Base-by-base conservation (phyloP, 1,140 invertebrate species). In the Leptopilina clavipes region DNA sequence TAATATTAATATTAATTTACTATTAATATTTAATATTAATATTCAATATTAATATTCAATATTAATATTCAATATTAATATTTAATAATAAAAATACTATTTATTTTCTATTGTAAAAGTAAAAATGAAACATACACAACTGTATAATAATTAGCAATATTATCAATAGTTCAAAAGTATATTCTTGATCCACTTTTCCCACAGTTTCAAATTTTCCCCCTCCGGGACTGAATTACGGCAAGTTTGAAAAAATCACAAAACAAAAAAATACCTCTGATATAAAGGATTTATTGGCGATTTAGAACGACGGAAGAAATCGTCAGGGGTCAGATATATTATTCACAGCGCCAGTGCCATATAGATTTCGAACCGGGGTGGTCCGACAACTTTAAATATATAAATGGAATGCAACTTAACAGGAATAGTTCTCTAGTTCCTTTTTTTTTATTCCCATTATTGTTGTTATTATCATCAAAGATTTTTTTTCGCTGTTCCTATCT, bases 391-490 rank as follows among this genome's bases (percentile, higher is more conserved):
- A 80, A 84, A 86, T 84, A n/a, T n/a, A n/a, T n/a, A 84, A 84
- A 83, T 86, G 87, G 88, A 90, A 90, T 90, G 87, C 85, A 85
- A 87, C 84, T 82, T 87, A 89, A 90, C 87, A 90, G 87, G 85
- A 89, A 90, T 89, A 86, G 83, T 86, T 83, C 81, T 85, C 83
- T 87, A 85, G 83, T 85, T 83, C 83, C 81, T 44, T 83, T 84
- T 80, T 86, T 88, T 86, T 87, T 86, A 88, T 87, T 81, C 78
- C 85, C 78, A 82, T 86, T 82, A 88, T 87, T 86, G 44, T 86
- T 83, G 75, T 77, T 72, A 76, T 84, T 79, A 82, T 85, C 78
- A 82, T 82, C 19, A 76, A 79, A 40, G 76, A 85, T 84, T 87
- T 86, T 84, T 87, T 86, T 87, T 74, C 81, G 84, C 81, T 76